These are phyloP conservation scores for Habrosyne pyritoides DNA, from an alignment of 2,888 invertebrate genomes.

Conservation along the genomic window DNA sequence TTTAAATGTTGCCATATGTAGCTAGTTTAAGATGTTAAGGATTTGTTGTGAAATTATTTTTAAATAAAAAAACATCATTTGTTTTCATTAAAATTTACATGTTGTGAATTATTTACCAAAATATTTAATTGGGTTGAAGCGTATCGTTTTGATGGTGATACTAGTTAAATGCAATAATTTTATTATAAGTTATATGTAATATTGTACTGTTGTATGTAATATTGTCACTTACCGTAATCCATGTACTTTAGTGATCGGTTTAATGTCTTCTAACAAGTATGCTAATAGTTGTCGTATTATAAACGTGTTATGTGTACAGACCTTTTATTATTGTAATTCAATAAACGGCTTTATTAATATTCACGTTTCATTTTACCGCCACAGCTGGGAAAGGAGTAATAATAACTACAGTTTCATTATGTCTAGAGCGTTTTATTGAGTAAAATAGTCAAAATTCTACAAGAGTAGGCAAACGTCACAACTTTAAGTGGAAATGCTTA, in stretches of 20 bases:
- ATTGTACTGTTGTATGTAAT: conserved; percentile 29
- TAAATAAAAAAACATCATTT: conserved; percentile 41
- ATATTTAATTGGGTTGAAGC: conserved; percentile 58
- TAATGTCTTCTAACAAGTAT: conserved; percentile 45
- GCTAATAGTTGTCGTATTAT: conserved; percentile 51
- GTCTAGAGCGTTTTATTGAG: conserved; percentile 80
- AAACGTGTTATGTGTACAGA: conserved; percentile 72
- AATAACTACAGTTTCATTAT: conserved; percentile 51
- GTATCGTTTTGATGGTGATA: conserved; percentile 69
- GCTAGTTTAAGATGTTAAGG: conserved; percentile 37
- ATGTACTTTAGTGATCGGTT: conserved; percentile 59
- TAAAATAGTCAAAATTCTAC: conserved; percentile 83
- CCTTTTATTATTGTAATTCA: conserved; percentile 67
- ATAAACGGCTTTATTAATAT: conserved; percentile 74
- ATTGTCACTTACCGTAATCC: conserved; percentile 21
- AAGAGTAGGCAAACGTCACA: conserved; percentile 83
- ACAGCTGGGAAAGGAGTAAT: conserved; percentile 36
- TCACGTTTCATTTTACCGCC: conserved; percentile 14
- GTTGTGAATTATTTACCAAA: conserved; percentile 66
- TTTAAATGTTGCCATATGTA: conserved; percentile 64
- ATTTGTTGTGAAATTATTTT: conserved; percentile 49
- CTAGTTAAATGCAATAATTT: conserved; percentile 66
- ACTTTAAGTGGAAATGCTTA: conserved; percentile 78
- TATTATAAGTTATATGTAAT: conserved; percentile 57
- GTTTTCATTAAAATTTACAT: conserved; percentile 56